Conservation (phyloP, 2,888 invertebrate species). For the Noctua janthina region DNA sequence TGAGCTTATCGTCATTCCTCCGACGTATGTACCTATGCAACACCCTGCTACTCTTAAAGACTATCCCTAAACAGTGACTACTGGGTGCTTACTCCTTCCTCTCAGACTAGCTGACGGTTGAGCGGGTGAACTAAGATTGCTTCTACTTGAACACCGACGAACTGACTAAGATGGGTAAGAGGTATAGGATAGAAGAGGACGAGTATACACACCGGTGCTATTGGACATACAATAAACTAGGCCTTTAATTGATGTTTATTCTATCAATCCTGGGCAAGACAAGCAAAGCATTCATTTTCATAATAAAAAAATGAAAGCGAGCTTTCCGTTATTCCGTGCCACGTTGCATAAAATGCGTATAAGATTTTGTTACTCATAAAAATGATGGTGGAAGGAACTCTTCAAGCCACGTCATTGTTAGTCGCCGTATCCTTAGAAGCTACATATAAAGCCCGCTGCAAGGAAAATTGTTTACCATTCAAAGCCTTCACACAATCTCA, state of each 20-base stretch:
- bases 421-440: neutral
- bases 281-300: neutral
- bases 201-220: neutral
- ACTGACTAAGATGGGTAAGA: neutral
- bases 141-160: neutral
- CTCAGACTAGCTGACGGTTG: neutral
- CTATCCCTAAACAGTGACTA: neutral
- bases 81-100: neutral
- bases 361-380: constrained; percentile 19
- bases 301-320: neutral
- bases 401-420: constrained; percentile 41
- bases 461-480: neutral
- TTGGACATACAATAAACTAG: neutral
- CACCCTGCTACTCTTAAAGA: neutral
- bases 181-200: neutral
- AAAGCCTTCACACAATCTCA: neutral
- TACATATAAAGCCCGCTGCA: constrained; percentile 20
- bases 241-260: neutral
- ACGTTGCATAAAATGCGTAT: constrained; percentile 54
- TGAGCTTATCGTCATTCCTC: neutral
- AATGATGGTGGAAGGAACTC: neutral
- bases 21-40: neutral
- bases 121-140: neutral
- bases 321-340: constrained; percentile 19
- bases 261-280: neutral